Evolutionary conservation across 2,797 vertebrate species (phyloP), one percentile per base, ranked within the genome.

Genomic region (Sebastes itinus): DNA sequence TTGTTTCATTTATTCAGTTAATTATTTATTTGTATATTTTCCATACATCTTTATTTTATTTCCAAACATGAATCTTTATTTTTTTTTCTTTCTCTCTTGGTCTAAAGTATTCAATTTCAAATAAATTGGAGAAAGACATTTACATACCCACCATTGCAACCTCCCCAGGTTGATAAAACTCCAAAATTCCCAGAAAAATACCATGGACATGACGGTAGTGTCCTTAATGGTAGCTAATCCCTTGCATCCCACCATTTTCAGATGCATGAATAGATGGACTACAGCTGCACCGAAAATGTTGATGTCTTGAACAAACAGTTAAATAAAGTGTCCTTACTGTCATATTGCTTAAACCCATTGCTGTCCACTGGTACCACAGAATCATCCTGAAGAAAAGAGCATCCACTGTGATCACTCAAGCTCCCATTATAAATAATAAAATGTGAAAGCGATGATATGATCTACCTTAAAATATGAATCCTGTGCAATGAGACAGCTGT

Each of bases 391-490:
- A 92, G 52, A 72, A 72, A 67, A 73, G 7, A 80, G 7, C 1
- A 60, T 22, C 25, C 14, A 25, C 65, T 33, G 35, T 61, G 33
- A 84, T 72, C 54, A 78, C 9, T 58, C 10, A 16, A 22, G 7
- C 22, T 46, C 28, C 56, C 9, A 52, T 20, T 9, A 49, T 9
- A 49, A 20, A 46, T n/a, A 5, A 52, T 2, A 16, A 28, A 18
- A 8, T 7, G 22, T 18, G 13, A 65, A 72, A 27, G 2, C 3
- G 33, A 0, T 22, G 4, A 28, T 13, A 6, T 6, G 1, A 42
- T 33, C 14, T 95, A 98, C 98, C 97, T 99, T 99, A 91, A 99
- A 99, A 91, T 97, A 99, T 42, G 94, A 91, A 87, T 99, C 98
- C 88, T 99, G 98, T 81, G 95, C 96, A 77, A 99, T 95, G 63